Base-by-base conservation (phyloP, 1,140 invertebrate genomes). In the Tribolium madens region DNA sequence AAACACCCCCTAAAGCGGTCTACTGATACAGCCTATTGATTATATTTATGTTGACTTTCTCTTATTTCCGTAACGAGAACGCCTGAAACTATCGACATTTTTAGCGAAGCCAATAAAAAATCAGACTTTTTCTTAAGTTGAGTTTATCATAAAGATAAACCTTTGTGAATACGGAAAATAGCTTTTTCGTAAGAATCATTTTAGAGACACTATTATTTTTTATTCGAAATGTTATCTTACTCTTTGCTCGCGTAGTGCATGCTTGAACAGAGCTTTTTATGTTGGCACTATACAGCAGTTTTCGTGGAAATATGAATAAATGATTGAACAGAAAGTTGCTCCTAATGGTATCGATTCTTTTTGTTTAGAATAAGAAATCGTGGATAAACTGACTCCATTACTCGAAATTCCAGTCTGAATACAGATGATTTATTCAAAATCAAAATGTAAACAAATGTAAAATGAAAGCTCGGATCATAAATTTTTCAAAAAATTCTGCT, bases 141-240 rank as follows among this genome's bases (percentile, higher is more conserved):
- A 17, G 14, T 57, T 57, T 57, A 57, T 57, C 52, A 57, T 21
- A 57, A 57, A 57, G 52, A 57, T 57, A 57, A 57, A 10, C 52
- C 17, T 57, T 57, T 57, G 17, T 57, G 17, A 57, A 57, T 57
- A 18, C 52, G 14, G 48, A 4, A 50, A 50, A 50, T 50, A 14
- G 15, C 12, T 18, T 21, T 0, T 21, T 57, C 52, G 10, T 17
- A 57, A 18, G 52, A 57, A 57, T 18, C 15, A 21, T 15, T 9
- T 57, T 17, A 26, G 21, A 26, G 21, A 26, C 21, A 42, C 36
- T 42, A 42, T 42, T 42, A 42, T 42, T 42, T 42, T 42, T 42
- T 42, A 42, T 42, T 42, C n/a, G 7, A 1, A 42, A 42, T 10
- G 36, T 42, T 42, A 42, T 42, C 36, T 9, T 42, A 42, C 4